Conservation (phyloP, 2,888 invertebrate species). For the Sceliomorpha sp. region DNA sequence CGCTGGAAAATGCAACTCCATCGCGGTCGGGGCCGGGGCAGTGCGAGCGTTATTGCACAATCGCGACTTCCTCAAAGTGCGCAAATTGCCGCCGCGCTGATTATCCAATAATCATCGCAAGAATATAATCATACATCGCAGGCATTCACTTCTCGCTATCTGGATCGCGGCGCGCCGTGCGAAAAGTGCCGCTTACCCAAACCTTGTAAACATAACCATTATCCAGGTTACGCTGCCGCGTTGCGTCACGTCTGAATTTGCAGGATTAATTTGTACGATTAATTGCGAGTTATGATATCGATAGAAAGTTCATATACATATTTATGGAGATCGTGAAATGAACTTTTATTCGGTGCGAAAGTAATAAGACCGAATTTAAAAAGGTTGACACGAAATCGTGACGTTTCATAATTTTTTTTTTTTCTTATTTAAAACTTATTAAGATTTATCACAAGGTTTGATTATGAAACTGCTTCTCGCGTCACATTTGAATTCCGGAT, state of each 20-base stretch:
- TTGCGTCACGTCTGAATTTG: constrained; percentile 43
- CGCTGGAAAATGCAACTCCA: constrained; percentile 23
- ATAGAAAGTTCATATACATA: constrained; percentile 48
- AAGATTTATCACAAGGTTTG: too few relatives aligned
- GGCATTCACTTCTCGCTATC: constrained; percentile 11
- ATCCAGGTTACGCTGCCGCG: constrained; percentile 36
- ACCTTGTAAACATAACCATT: constrained; percentile 44
- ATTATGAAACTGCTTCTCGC: too few relatives aligned
- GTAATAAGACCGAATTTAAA: too few relatives aligned
- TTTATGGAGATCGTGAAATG: constrained; percentile 42
- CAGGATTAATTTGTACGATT: constrained; percentile 40
- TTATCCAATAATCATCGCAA: constrained; percentile 27
- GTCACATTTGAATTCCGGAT: too few relatives aligned
- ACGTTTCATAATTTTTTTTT: too few relatives aligned
- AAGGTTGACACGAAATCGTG: too few relatives aligned
- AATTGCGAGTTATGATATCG: constrained; percentile 34
- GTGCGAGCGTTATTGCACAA: constrained; percentile 41
- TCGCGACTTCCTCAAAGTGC: constrained; percentile 41
- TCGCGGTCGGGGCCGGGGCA: constrained; percentile 35
- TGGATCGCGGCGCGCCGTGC: constrained; percentile 42
- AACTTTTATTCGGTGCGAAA: too few relatives aligned
- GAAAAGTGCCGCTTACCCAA: constrained; percentile 45
- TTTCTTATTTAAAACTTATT: too few relatives aligned
- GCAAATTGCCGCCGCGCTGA: constrained; percentile 1
- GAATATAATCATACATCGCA: too few relatives aligned